A percentile compares a stretch with the other conserved stretches of the same genome.
phyloP scores from a whole-genome alignment of 2,888 invertebrate genomes.

The Phortica okadai region DNA sequence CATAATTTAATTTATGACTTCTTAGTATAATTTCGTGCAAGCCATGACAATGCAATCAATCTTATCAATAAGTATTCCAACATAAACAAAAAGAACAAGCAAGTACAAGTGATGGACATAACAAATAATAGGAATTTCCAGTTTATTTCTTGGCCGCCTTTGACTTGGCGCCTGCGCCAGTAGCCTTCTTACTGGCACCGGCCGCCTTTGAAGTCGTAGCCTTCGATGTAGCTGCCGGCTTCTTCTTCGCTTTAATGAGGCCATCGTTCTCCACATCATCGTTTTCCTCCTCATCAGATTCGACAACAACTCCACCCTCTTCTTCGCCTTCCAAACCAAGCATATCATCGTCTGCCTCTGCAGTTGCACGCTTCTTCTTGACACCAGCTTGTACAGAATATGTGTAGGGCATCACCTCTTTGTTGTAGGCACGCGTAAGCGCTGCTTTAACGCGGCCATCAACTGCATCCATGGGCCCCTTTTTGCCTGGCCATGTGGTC shows the following conservation, averaged over 20 bases:
- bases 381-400: constrained; percentile 82
- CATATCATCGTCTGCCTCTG: constrained; percentile 75
- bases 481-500: constrained; percentile 87
- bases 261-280: constrained; percentile 84
- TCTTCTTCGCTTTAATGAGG: constrained; percentile 82
- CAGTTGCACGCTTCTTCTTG: constrained; percentile 80
- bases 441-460: constrained; percentile 93
- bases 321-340: constrained; percentile 75
- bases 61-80: not conserved
- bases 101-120: not conserved
- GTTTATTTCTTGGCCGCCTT: constrained; percentile 60
- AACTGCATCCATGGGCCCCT: constrained; percentile 86
- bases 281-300: constrained; percentile 77
- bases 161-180: constrained; percentile 52
- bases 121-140: not conserved
- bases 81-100: not conserved
- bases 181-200: constrained; percentile 39
- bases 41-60: no score
- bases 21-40: no score
- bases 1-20: no score
- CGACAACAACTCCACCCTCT: constrained; percentile 61
- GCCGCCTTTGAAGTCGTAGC: constrained; percentile 58
- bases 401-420: constrained; percentile 85
- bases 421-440: constrained; percentile 95
- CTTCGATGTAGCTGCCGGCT: constrained; percentile 49